phyloP scores from a whole-genome alignment of 2,888 invertebrate genomes.

The Pediacus dermestoides region DNA sequence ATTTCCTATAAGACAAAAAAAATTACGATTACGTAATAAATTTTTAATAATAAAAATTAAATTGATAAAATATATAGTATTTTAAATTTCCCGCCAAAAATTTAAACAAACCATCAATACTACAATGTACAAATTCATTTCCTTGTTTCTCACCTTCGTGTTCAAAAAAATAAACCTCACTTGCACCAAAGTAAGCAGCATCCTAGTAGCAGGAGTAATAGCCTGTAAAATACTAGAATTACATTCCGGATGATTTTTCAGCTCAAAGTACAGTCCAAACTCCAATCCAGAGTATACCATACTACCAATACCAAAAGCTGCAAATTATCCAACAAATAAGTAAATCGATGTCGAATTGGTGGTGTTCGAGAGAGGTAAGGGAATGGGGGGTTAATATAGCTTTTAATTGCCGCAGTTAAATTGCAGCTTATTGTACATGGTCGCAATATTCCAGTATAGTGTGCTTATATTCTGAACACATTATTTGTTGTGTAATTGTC shows the following conservation, averaged over 20 bases:
- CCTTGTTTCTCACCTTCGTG: slow-evolving; percentile 68
- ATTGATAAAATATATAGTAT: slow-evolving; percentile 3
- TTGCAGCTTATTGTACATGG: slow-evolving; percentile 29
- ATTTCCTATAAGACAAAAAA: too few species aligned
- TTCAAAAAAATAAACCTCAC: slow-evolving; percentile 93
- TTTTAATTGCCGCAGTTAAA: slow-evolving; percentile 69
- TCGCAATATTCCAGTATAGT: too few species aligned
- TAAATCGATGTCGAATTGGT: slow-evolving; percentile 5
- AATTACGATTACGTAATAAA: background rate
- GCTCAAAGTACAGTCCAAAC: slow-evolving; percentile 92
- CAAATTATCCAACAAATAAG: slow-evolving; percentile 48
- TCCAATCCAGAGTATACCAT: slow-evolving; percentile 96
- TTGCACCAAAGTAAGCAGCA: slow-evolving; percentile 82
- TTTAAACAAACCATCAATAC: too few species aligned
- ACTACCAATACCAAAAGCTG: slow-evolving; percentile 93
- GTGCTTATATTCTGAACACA: too few species aligned
- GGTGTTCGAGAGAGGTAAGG: too few species aligned
- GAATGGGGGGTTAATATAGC: too few species aligned
- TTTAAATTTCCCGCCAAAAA: background rate
- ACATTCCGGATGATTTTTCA: slow-evolving; percentile 69
- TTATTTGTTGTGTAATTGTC: too few species aligned
- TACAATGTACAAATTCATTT: background rate
- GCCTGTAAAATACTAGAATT: slow-evolving; percentile 61
- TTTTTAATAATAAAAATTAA: slow-evolving; percentile 2
- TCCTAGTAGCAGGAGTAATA: slow-evolving; percentile 77